Conservation (phyloP, 2,888 invertebrate species). For the Diarsia dahlii region DNA sequence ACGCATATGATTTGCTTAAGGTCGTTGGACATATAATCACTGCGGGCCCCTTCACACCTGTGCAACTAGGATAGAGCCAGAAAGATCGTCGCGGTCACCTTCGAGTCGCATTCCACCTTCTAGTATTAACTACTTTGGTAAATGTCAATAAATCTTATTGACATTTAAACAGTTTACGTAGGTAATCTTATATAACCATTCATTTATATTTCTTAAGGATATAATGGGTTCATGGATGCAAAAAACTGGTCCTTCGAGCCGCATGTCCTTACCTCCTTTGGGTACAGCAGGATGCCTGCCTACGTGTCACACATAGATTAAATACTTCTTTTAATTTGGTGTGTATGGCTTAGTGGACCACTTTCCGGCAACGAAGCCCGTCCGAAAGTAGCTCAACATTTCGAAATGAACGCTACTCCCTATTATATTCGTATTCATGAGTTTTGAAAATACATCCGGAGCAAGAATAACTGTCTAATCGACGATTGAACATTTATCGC, state of each 20-base stretch:
- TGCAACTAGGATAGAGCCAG: slow-evolving; percentile 64
- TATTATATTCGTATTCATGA: no score
- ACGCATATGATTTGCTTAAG: slow-evolving; percentile 60
- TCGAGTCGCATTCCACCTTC: slow-evolving; percentile 61
- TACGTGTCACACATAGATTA: not conserved
- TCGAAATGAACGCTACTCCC: no score
- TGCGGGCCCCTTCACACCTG: slow-evolving; percentile 73
- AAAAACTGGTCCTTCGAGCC: slow-evolving; percentile 55
- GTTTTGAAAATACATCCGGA: no score
- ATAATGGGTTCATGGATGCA: slow-evolving; percentile 18
- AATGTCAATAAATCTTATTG: slow-evolving; percentile 60
- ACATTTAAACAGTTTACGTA: slow-evolving; percentile 51
- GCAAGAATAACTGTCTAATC: no score
- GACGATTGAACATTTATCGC: no score
- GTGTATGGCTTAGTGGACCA: not conserved
- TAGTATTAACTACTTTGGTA: slow-evolving; percentile 57
- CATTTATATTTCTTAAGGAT: slow-evolving; percentile 32
- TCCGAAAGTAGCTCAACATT: no score
- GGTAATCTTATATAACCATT: slow-evolving; percentile 31
- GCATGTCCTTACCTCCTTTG: slow-evolving; percentile 2
- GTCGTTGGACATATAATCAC: slow-evolving; percentile 64
- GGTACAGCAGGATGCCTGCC: not conserved
- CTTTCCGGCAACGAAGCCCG: no score
- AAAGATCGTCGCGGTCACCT: slow-evolving; percentile 70
- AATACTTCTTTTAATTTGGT: not conserved